Evolutionary conservation across 2,113 vertebrate species (phyloP).

Genomic region (Hiodon alosoides): DNA sequence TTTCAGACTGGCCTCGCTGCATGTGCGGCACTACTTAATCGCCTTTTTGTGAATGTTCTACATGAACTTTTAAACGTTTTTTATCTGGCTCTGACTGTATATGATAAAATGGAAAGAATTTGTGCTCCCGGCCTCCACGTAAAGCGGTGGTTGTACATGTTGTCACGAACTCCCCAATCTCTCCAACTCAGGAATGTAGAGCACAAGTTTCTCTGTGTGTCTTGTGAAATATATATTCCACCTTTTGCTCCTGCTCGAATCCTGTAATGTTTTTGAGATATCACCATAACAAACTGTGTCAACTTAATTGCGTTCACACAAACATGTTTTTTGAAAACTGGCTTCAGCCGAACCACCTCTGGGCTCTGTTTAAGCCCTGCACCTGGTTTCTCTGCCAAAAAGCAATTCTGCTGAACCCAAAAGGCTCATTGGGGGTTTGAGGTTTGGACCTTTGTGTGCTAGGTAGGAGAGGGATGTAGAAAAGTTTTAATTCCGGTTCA

Average conservation of each 20-base stretch:
- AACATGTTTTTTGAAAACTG: too few species aligned
- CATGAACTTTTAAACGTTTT: background rate
- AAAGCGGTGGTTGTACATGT: background rate
- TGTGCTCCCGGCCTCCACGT: background rate
- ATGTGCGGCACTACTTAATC: background rate
- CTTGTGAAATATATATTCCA: constrained; percentile 7
- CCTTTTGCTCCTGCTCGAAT: background rate
- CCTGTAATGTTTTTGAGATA: background rate
- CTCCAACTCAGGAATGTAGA: background rate
- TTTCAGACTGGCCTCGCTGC: background rate
- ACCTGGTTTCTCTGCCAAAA: too few species aligned
- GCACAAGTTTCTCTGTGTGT: background rate
- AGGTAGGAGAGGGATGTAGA: too few species aligned
- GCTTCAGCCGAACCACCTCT: too few species aligned
- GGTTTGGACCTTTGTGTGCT: too few species aligned
- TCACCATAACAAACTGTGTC: background rate
- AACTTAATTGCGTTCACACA: background rate
- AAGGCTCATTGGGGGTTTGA: too few species aligned
- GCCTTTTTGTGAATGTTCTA: background rate
- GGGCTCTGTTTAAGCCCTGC: too few species aligned
- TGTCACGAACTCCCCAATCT: too few species aligned
- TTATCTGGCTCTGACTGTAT: background rate
- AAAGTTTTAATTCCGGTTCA: too few species aligned
- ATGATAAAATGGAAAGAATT: background rate
- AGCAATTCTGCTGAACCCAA: too few species aligned